Evolutionary conservation across 2,888 invertebrate genomes (phyloP).

Genomic region (Agrilus cyanescens): DNA sequence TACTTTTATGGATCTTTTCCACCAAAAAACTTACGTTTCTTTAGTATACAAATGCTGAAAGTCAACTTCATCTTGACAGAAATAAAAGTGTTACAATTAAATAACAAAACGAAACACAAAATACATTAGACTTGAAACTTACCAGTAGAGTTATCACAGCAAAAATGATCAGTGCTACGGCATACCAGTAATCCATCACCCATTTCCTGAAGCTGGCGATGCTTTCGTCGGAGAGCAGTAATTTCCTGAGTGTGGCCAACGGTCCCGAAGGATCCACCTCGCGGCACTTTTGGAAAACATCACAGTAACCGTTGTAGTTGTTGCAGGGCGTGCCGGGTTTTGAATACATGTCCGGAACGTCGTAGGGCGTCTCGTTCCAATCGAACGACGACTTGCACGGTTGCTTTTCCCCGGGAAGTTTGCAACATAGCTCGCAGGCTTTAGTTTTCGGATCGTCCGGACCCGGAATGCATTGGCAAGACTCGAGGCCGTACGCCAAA

Average conservation of each 20-base stretch:
- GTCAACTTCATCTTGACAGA: background rate
- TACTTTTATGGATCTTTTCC: no score
- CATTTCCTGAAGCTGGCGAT: slow-evolving; percentile 79
- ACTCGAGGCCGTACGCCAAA: slow-evolving; percentile 88
- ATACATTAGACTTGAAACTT: slow-evolving; percentile 34
- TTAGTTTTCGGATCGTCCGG: slow-evolving; percentile 63
- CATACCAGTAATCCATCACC: slow-evolving; percentile 86
- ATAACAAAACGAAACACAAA: slow-evolving; percentile 3
- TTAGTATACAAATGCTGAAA: background rate
- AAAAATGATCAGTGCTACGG: slow-evolving; percentile 63
- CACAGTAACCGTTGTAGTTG: slow-evolving; percentile 79
- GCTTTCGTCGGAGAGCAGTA: slow-evolving; percentile 79
- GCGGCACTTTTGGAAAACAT: slow-evolving; percentile 65
- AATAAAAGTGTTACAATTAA: background rate
- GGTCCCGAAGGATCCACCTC: slow-evolving; percentile 92
- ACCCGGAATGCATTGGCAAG: slow-evolving; percentile 82
- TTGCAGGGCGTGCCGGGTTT: slow-evolving; percentile 92
- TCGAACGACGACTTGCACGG: slow-evolving; percentile 80
- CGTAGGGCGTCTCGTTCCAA: slow-evolving; percentile 80
- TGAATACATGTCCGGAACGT: slow-evolving; percentile 86
- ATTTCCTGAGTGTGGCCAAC: slow-evolving; percentile 74
- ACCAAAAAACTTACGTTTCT: background rate
- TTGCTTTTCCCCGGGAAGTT: slow-evolving; percentile 68
- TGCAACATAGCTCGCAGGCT: slow-evolving; percentile 88
- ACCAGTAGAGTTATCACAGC: slow-evolving; percentile 71